Conservation (phyloP, 2,888 invertebrate species). For the Caenorhabditis sp. region DNA sequence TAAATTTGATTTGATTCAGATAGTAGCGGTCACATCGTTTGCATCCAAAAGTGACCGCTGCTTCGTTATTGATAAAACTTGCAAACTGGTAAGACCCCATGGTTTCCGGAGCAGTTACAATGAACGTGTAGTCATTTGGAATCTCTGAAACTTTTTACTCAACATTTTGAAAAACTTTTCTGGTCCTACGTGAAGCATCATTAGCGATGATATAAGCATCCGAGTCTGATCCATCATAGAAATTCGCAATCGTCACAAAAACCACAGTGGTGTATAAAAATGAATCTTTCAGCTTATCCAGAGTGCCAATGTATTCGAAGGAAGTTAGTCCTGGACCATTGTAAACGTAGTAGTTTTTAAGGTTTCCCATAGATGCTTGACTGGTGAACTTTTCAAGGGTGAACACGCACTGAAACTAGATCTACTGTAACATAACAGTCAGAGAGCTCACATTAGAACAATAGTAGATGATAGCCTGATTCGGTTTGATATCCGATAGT, state of each 20-base stretch:
- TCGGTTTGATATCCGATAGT: background rate
- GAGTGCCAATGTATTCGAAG: background rate
- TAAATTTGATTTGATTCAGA: background rate
- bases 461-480: slow-evolving; percentile 4
- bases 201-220: slow-evolving; percentile 22
- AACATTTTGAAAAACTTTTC: background rate
- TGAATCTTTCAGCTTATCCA: background rate
- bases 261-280: background rate
- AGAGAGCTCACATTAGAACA: slow-evolving; percentile 7
- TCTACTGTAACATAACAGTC: background rate
- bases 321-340: background rate
- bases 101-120: background rate
- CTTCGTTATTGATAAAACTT: background rate
- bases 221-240: slow-evolving; percentile 4
- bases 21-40: slow-evolving; percentile 7
- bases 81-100: background rate
- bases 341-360: slow-evolving; percentile 11
- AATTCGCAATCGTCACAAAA: slow-evolving; percentile 14
- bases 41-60: slow-evolving; percentile 20
- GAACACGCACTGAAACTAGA: background rate
- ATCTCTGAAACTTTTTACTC: background rate
- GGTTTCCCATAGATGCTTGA: background rate
- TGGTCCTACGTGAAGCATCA: background rate
- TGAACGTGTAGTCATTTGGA: background rate
- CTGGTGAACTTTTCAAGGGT: background rate